These are phyloP conservation scores for Brachionus plicatilis DNA, from an alignment of 1,140 invertebrate genomes.

Conservation along the genomic window DNA sequence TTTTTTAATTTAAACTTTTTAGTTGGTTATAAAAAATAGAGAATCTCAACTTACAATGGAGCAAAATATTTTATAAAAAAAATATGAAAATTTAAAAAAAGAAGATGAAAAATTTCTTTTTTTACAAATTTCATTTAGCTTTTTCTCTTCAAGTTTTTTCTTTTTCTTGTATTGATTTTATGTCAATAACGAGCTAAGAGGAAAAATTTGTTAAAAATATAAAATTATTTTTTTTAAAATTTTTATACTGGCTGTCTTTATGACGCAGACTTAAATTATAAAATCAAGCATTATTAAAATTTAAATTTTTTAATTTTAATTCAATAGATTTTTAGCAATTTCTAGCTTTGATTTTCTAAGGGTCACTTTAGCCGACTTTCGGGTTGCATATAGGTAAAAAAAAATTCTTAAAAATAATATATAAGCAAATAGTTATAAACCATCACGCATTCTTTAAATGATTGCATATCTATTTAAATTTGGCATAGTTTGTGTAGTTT, in stretches of 20 bases:
- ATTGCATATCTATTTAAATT: background rate
- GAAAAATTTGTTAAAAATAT: constrained; percentile 16
- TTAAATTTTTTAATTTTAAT: background rate
- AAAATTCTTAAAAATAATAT: background rate
- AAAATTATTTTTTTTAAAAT: constrained; percentile 2
- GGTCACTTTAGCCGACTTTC: background rate
- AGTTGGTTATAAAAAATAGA: background rate
- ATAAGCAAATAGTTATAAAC: background rate
- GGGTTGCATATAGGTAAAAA: background rate
- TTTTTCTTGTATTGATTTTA: background rate
- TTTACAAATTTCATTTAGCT: background rate
- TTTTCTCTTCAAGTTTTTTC: background rate
- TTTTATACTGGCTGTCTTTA: background rate
- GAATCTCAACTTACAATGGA: background rate
- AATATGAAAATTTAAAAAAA: constrained; percentile 26
- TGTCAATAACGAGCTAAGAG: background rate
- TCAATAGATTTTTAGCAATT: background rate
- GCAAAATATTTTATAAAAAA: background rate
- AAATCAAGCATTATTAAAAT: background rate
- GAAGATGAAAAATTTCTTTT: background rate
- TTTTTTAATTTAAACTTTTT: constrained; percentile 36
- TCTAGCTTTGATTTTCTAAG: background rate
- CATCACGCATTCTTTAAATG: background rate
- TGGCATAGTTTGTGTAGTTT: background rate
- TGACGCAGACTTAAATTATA: background rate